Percentiles rank a stretch among this genome's conserved stretches.
Conservation (phyloP, 2,797 vertebrate species). For the Pyrocephalus nanus region DNA sequence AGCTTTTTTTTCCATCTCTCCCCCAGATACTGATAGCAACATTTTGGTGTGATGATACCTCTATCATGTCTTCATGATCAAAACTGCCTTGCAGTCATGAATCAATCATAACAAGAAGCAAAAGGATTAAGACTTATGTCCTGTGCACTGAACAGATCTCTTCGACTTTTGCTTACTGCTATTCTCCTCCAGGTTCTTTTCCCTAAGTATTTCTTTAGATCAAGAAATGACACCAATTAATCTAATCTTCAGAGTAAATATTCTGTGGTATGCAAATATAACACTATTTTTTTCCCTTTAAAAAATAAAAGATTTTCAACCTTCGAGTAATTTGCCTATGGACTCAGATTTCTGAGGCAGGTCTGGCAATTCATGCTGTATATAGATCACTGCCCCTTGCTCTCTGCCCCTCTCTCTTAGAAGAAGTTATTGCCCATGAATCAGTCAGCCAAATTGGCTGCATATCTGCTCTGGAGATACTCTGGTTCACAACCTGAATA, state of each 20-base stretch:
- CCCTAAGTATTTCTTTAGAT: background rate
- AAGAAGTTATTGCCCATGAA: background rate
- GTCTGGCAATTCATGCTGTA: background rate
- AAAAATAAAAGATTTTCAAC: background rate
- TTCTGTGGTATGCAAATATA: background rate
- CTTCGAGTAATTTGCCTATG: background rate
- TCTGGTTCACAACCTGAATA: background rate
- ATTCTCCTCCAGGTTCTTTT: background rate
- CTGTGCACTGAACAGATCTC: background rate
- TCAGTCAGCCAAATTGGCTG: background rate
- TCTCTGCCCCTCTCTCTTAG: background rate
- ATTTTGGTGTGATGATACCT: background rate
- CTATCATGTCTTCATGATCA: background rate
- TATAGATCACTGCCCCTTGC: rapidly evolving
- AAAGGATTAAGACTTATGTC: background rate
- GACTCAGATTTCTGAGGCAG: background rate
- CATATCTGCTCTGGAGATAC: background rate
- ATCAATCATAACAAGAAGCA: background rate
- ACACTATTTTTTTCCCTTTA: background rate
- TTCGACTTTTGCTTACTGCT: background rate
- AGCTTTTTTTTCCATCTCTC: background rate
- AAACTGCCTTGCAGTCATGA: background rate
- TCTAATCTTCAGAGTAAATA: background rate
- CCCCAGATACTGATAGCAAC: background rate
- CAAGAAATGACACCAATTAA: background rate